Evolutionary conservation across 2,797 vertebrate genomes (phyloP).

Genomic region (Enteromius unitaeniatus): DNA sequence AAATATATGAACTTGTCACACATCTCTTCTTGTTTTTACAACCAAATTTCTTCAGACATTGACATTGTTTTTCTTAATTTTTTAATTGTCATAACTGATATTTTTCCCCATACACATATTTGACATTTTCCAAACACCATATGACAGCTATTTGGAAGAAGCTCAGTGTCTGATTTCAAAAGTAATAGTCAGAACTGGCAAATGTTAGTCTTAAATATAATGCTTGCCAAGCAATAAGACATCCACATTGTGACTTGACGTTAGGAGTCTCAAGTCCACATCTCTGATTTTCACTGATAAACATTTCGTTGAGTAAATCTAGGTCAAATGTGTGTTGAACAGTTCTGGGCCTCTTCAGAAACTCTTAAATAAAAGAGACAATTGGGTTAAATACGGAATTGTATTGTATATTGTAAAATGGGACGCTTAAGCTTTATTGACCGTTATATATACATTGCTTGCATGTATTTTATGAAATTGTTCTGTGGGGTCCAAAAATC

Average conservation of each 20-base stretch:
- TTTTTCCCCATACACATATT: neutral
- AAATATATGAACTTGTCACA: neutral
- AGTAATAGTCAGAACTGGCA: constrained; percentile 14
- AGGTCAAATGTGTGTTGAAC: constrained; percentile 13
- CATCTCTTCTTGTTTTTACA: neutral
- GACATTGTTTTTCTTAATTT: neutral
- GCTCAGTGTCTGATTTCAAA: neutral
- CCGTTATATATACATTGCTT: neutral
- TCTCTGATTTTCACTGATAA: constrained; percentile 26
- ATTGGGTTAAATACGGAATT: neutral
- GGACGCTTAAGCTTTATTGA: neutral
- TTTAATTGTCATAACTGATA: neutral
- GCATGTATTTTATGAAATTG: neutral
- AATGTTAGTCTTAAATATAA: constrained; percentile 13
- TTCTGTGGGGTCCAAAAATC: neutral
- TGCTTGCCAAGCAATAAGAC: constrained; percentile 16
- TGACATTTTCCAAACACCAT: neutral
- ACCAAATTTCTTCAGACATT: constrained; percentile 2
- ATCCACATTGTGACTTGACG: neutral
- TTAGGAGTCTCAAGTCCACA: constrained; percentile 28
- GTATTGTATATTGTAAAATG: neutral
- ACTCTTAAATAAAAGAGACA: neutral
- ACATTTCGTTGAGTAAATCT: constrained; percentile 34
- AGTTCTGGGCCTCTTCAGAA: constrained; percentile 7
- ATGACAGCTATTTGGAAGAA: constrained; percentile 21